Base-by-base conservation (phyloP, 2,113 vertebrate genomes). In the Sinocyclocheilus maitianheensis region DNA sequence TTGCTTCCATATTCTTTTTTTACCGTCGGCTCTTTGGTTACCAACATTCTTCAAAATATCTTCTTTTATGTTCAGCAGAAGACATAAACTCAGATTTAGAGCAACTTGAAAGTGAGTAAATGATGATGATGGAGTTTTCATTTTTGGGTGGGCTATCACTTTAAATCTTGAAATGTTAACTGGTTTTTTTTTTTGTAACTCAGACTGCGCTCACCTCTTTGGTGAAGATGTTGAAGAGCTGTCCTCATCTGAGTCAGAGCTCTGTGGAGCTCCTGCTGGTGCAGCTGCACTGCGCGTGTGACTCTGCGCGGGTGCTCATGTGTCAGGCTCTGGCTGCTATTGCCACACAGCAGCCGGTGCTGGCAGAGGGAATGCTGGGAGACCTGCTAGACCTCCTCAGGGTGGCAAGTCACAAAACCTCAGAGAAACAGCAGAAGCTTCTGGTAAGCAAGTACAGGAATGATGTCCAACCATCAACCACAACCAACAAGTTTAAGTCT, bases 271-370 rank as follows among this genome's bases (percentile, higher is more conserved):
- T 98, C 53, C 92, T 99, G 92, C 91, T 99, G 74, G 92, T 95
- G 1, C 98, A 99, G 93, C 89, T 99, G 87, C 98, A 96, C 81
- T 93, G 94, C 0, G 96, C 97, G 16, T 97, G 96, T 80, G 97
- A 99, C 30, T 87, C 92, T 0, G 96, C 97, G 0, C 93, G 96
- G 5, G 95, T 97, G 22, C 96, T 96, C 77, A 95, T 99, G 95
- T 99, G 97, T 91, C 97, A 99, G 83, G 97, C 97, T 76, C 91
- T 99, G 81, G 96, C 98, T 0, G 97, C 97, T 91, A 97, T 99
- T 43, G 97, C 98, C 90, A 96, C 97, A 93, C 97, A 98, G 92
- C 94, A 98, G 90, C 97, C 98, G 0, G 97, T 99, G 76, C 74
- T 99, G 87, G 98, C 96, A 0, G 97, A 99, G 20, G 96, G 97